phyloP scores from a whole-genome alignment of 2,797 vertebrate genomes.

The Tokudaia muenninki region DNA sequence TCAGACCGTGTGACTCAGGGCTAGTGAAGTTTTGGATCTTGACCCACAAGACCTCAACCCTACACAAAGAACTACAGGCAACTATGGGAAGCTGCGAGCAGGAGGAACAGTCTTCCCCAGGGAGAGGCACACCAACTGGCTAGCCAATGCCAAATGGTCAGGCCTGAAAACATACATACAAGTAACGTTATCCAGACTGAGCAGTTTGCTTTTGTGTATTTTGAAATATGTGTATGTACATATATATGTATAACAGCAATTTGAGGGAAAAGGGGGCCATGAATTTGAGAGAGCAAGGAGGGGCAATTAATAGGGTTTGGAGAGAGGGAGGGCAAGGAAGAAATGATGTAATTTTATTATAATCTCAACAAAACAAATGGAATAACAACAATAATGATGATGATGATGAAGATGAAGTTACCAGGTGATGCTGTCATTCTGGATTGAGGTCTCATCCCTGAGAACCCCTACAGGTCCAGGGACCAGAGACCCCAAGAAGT shows the following conservation, averaged over 20 bases:
- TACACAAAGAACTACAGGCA: background rate
- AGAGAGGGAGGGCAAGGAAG: background rate
- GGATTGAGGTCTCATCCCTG: background rate
- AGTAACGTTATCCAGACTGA: background rate
- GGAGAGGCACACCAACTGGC: background rate
- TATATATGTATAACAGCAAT: background rate
- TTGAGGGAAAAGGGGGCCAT: background rate
- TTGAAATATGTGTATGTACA: background rate
- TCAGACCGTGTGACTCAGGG: background rate
- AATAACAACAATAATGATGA: background rate
- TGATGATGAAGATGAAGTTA: no score
- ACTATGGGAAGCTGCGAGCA: no score
- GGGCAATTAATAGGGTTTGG: background rate
- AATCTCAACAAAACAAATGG: background rate
- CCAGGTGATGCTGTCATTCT: background rate
- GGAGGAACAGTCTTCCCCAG: background rate
- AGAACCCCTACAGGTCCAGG: background rate
- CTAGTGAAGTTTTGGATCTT: background rate
- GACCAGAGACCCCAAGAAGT: background rate
- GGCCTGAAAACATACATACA: background rate
- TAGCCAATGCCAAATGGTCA: background rate
- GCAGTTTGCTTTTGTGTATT: background rate
- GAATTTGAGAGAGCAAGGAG: background rate
- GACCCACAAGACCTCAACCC: background rate
- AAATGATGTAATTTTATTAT: background rate